These are phyloP conservation scores for Choloepus didactylus DNA, from an alignment of 2,797 vertebrate species.

Conservation along the genomic window DNA sequence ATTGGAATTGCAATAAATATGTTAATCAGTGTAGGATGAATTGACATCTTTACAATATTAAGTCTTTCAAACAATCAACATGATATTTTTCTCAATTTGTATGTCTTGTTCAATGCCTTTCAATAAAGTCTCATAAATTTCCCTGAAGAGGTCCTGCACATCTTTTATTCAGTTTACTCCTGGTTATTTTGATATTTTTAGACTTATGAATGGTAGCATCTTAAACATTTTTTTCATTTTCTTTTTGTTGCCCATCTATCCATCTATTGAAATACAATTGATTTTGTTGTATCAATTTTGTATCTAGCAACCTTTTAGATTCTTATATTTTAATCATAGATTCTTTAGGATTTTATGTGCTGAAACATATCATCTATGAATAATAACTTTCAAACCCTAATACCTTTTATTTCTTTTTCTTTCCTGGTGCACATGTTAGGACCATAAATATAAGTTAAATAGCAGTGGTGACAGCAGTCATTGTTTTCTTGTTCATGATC, in stretches of 20 bases:
- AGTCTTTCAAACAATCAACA: neutral
- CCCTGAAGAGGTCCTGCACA: no score
- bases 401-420: neutral
- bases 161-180: neutral
- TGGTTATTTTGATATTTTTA: neutral
- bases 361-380: neutral
- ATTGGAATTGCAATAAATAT: neutral
- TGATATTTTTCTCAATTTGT: neutral
- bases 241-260: neutral
- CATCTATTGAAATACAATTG: neutral
- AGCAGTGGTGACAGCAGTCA: neutral
- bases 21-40: neutral
- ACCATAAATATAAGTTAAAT: neutral
- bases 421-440: no score
- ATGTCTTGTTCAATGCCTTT: neutral
- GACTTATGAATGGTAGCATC: neutral
- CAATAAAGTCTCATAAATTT: neutral
- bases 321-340: neutral
- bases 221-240: neutral
- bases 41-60: neutral
- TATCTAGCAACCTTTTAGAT: neutral
- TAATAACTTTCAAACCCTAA: neutral
- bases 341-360: neutral
- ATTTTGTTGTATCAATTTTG: neutral
- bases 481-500: neutral